A percentile compares a stretch with the other conserved stretches of the same genome.
These are phyloP conservation scores for Grapholita molesta DNA, from an alignment of 1,140 invertebrate genomes.

Conservation along the genomic window DNA sequence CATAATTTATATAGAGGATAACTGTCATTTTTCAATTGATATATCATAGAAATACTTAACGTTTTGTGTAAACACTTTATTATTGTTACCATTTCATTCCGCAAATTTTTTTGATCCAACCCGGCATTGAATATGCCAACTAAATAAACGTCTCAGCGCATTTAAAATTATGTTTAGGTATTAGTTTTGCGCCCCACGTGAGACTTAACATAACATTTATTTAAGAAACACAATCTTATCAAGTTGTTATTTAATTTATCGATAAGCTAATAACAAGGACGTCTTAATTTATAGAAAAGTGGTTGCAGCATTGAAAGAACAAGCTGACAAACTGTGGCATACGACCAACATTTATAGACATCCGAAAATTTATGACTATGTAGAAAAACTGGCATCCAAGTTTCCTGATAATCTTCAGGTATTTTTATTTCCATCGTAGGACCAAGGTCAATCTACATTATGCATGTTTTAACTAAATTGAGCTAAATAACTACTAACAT, in stretches of 20 bases:
- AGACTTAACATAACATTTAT: not conserved
- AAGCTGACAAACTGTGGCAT: slow-evolving; percentile 92
- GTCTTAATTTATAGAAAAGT: slow-evolving; percentile 80
- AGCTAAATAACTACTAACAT: not conserved
- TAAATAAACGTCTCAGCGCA: not conserved
- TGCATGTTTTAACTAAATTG: not conserved
- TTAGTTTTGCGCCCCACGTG: not conserved
- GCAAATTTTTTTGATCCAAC: too few relatives aligned
- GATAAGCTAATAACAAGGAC: not conserved
- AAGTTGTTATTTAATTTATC: not conserved
- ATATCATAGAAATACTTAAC: too few relatives aligned
- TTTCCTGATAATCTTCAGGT: slow-evolving; percentile 93
- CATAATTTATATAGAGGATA: slow-evolving; percentile 11
- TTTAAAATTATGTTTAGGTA: not conserved
- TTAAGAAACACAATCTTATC: not conserved
- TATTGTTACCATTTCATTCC: not conserved
- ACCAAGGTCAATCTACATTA: too few relatives aligned
- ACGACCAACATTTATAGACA: slow-evolving; percentile 95
- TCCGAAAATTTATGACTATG: slow-evolving; percentile 94
- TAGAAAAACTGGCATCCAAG: slow-evolving; percentile 87
- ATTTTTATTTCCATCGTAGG: slow-evolving; percentile 20
- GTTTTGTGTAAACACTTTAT: slow-evolving; percentile 1
- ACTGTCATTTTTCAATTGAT: too few relatives aligned
- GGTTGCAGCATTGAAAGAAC: slow-evolving; percentile 85
- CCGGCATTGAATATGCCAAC: not conserved